These are phyloP conservation scores for Calliopum simillimum DNA, from an alignment of 2,888 invertebrate species.

Conservation along the genomic window DNA sequence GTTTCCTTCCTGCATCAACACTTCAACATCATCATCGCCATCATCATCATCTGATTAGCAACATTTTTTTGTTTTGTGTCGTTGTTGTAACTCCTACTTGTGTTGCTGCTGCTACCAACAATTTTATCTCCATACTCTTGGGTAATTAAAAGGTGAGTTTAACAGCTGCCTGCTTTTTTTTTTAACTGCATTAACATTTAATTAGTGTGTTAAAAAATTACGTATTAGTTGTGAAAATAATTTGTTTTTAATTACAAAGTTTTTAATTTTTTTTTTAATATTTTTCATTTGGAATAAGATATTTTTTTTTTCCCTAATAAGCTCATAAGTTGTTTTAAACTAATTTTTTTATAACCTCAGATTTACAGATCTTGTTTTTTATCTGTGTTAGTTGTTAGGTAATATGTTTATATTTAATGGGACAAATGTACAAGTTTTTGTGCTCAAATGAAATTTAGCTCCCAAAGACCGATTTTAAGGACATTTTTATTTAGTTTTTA, in stretches of 20 bases:
- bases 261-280: background rate
- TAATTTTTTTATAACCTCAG: background rate
- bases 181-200: background rate
- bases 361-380: background rate
- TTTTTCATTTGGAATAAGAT: background rate
- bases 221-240: background rate
- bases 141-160: too few relatives aligned
- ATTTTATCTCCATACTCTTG: background rate
- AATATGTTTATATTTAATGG: too few relatives aligned
- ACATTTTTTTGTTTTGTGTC: background rate
- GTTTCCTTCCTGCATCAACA: background rate
- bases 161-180: background rate
- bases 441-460: too few relatives aligned
- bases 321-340: background rate
- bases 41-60: constrained; percentile 24
- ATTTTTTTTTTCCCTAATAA: background rate
- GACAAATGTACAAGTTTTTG: too few relatives aligned
- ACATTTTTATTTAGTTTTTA: too few relatives aligned
- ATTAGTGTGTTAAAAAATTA: background rate
- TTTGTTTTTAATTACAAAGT: too few relatives aligned
- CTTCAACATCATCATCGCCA: background rate
- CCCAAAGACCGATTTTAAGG: too few relatives aligned
- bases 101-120: background rate
- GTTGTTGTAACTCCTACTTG: background rate
- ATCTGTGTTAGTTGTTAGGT: background rate